Percentiles rank a stretch among this genome's conserved stretches.
Evolutionary conservation across 1,140 invertebrate genomes (phyloP).

Genomic region (Nixonia krombeini): DNA sequence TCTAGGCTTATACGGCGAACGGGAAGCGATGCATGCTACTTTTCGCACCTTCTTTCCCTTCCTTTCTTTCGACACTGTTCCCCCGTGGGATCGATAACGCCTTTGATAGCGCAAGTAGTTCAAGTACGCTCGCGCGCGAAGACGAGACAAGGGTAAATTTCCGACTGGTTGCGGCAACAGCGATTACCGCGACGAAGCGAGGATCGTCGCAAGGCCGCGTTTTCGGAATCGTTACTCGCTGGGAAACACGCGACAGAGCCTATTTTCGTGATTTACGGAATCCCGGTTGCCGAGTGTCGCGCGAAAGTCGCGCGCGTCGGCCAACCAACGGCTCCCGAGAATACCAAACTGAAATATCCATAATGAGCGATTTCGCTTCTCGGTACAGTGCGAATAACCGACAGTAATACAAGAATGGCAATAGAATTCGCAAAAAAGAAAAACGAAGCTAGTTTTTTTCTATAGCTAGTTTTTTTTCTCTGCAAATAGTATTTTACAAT

Average conservation of each 20-base stretch:
- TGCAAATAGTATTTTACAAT: too few species aligned
- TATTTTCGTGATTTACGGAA: conserved; percentile 45
- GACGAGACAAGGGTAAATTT: conserved; percentile 50
- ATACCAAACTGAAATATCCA: conserved; percentile 39
- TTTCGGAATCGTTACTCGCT: conserved; percentile 36
- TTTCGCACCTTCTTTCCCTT: conserved; percentile 3
- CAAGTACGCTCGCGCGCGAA: conserved; percentile 44
- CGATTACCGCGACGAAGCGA: conserved; percentile 23
- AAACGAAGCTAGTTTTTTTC: too few species aligned
- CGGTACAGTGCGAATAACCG: too few species aligned
- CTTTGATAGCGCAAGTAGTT: conserved; percentile 50
- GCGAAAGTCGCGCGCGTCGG: conserved; percentile 26
- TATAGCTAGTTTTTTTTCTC: too few species aligned
- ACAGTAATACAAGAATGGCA: too few species aligned
- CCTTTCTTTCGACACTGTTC: conserved; percentile 18
- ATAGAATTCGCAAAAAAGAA: too few species aligned
- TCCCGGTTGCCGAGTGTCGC: conserved; percentile 8
- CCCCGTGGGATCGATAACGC: conserved; percentile 33
- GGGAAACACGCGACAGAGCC: conserved; percentile 29
- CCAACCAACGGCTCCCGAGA: too few species aligned
- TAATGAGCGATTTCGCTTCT: too few species aligned
- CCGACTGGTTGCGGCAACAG: conserved; percentile 14
- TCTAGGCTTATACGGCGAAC: background rate
- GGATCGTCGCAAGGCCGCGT: conserved; percentile 35
- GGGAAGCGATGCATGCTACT: background rate